Percentiles rank a stretch among this genome's conserved stretches.
These are phyloP conservation scores for Bagarius yarrelli DNA, from an alignment of 2,113 vertebrate species.

Conservation along the genomic window DNA sequence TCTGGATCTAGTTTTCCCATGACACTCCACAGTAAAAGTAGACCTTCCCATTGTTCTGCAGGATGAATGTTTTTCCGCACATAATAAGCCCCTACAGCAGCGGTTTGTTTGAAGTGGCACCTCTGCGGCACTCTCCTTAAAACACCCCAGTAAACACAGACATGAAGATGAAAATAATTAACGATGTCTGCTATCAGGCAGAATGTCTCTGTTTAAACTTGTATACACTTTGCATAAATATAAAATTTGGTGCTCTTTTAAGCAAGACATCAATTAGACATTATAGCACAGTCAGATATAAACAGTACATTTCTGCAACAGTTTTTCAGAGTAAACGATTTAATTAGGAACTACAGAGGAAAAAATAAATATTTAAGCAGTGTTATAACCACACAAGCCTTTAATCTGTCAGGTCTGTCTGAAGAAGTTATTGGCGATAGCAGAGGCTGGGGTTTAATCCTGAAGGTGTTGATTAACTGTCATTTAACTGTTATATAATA, in stretches of 20 bases:
- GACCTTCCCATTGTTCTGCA: conserved; percentile 3
- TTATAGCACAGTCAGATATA: not conserved
- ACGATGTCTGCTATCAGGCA: conserved; percentile 14
- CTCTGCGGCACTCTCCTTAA: not conserved
- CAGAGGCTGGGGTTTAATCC: too few relatives aligned
- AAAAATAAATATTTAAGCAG: not conserved
- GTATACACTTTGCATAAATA: not conserved
- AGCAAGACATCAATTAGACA: not conserved
- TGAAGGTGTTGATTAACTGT: too few relatives aligned
- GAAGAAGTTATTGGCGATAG: not conserved
- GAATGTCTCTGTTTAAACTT: not conserved
- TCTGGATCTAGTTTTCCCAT: not conserved
- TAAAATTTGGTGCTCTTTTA: not conserved
- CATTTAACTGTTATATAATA: too few relatives aligned
- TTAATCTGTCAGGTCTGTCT: not conserved
- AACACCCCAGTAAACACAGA: conserved; percentile 9
- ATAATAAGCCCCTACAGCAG: not conserved
- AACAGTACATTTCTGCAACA: not conserved
- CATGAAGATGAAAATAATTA: not conserved
- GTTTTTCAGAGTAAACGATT: not conserved
- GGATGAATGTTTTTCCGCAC: conserved; percentile 6
- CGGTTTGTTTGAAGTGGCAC: conserved; percentile 21
- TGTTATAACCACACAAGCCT: not conserved
- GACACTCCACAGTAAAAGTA: not conserved
- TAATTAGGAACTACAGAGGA: not conserved